phyloP scores from a whole-genome alignment of 2,113 vertebrate species.

The Trachemys scripta region DNA sequence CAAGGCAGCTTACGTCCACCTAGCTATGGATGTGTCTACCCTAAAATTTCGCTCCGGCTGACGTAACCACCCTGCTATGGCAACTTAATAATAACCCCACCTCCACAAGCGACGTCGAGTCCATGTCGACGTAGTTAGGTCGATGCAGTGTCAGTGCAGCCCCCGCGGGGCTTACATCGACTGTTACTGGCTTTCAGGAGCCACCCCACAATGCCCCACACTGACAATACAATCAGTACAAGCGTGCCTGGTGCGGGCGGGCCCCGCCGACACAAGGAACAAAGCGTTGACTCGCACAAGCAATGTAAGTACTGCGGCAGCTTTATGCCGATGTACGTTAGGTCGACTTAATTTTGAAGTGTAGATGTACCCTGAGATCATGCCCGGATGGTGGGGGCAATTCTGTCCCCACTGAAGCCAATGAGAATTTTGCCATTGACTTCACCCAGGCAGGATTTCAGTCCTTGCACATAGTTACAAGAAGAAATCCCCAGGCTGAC shows the following conservation, averaged over 20 bases:
- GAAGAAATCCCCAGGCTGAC: neutral
- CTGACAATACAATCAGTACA: neutral
- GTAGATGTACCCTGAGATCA: neutral
- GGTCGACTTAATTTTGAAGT: neutral
- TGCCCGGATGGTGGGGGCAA: neutral
- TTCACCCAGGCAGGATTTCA: neutral
- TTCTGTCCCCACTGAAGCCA: too few relatives aligned
- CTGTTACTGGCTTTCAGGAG: neutral
- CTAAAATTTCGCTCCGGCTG: too few relatives aligned
- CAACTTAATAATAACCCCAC: neutral
- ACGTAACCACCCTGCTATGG: neutral
- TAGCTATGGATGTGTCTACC: neutral
- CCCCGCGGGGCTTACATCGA: neutral
- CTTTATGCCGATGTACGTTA: accelerated
- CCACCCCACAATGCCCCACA: neutral
- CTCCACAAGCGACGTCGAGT: neutral
- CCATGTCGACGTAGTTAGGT: neutral
- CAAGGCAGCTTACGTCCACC: neutral
- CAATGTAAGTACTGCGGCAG: neutral
- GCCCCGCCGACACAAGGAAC: neutral
- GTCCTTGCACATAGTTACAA: neutral
- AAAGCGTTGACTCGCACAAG: too few relatives aligned
- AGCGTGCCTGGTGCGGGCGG: too few relatives aligned
- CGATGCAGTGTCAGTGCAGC: neutral
- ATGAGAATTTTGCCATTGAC: neutral